phyloP scores from a whole-genome alignment of 2,888 invertebrate genomes.

The Eupithecia abbreviata region DNA sequence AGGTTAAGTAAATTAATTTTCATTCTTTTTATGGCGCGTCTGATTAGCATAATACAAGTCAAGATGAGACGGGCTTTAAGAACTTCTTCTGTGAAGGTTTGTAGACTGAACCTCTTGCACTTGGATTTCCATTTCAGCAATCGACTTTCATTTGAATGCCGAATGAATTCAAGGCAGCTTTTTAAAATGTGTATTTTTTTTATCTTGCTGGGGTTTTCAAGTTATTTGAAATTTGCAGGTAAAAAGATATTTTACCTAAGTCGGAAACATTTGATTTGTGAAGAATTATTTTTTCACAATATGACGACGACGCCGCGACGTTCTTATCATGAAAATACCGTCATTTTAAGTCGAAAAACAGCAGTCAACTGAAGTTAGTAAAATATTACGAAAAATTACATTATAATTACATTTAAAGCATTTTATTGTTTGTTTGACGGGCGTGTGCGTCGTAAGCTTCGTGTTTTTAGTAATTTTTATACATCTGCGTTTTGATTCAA shows the following conservation, averaged over 20 bases:
- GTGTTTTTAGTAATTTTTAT: too few species aligned
- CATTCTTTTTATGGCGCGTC: conserved; percentile 69
- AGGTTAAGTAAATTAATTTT: conserved; percentile 65
- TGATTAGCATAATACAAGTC: conserved; percentile 77
- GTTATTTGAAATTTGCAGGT: background rate
- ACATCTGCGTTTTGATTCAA: background rate
- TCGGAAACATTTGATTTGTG: too few species aligned
- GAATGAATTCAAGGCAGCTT: background rate
- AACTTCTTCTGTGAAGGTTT: conserved; percentile 31
- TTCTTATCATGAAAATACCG: too few species aligned
- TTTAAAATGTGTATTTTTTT: background rate
- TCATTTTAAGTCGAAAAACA: too few species aligned
- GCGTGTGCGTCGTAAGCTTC: too few species aligned
- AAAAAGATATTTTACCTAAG: too few species aligned
- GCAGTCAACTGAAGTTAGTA: too few species aligned
- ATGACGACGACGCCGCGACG: too few species aligned
- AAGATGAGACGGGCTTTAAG: conserved; percentile 61
- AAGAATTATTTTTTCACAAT: too few species aligned
- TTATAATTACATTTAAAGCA: too few species aligned
- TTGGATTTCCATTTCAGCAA: conserved; percentile 24
- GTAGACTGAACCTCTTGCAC: conserved; percentile 29
- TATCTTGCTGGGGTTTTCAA: background rate
- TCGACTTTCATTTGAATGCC: conserved; percentile 10
- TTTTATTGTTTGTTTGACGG: too few species aligned
- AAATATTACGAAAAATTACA: too few species aligned